Evolutionary conservation across 92 coral and sea anemone genomes (phyloP), one percentile per base, ranked within the genome.

Genomic region (Epizoanthus ramosus): DNA sequence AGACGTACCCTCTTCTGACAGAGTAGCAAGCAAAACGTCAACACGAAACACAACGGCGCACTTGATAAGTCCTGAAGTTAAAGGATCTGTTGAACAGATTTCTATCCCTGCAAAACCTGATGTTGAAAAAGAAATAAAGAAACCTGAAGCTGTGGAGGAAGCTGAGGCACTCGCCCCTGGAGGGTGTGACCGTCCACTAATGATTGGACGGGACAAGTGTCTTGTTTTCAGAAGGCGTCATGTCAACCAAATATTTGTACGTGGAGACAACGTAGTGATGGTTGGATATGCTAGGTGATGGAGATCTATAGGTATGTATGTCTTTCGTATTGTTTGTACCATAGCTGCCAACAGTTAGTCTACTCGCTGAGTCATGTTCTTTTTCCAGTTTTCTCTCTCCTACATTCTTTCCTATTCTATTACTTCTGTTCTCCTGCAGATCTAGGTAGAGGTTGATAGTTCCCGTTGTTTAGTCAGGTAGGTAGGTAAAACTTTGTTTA

Each of bases 191-290:
- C 88, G 92, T 8, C 75, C 79, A 6, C 45, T 97, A 73, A 83
- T 79, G 80, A 79, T 87, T 67, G 93, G 90, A 66, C 74, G 88
- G 54, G 92, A 90, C 35, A 94, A 88, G 80, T 90, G 85, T 77
- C 85, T 97, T 81, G 94, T 89, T 58, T 94, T 94, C 69, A 94
- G 87, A 63, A 91, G 88, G 39, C 97, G 99, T 56, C 99, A 97
- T 76, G 95, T 97, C 15, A 97, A 97, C 75, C 99, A 97, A 80
- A 67, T 97, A 88, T 97, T 97, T 82, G 59, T 97, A 24, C 89
- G 99, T 71, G 99, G 99, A 23, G 99, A 97, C 74, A 97, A 97
- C 70, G 92, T 97, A 28, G 94, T 94, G 19, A 94, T 97, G 98
- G 90, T 97, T 50, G 97, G 93, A 31, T 94, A 94, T 54, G 93